Base-by-base conservation (phyloP, 1,140 invertebrate genomes). In the Mizuhopecten yessoensis region DNA sequence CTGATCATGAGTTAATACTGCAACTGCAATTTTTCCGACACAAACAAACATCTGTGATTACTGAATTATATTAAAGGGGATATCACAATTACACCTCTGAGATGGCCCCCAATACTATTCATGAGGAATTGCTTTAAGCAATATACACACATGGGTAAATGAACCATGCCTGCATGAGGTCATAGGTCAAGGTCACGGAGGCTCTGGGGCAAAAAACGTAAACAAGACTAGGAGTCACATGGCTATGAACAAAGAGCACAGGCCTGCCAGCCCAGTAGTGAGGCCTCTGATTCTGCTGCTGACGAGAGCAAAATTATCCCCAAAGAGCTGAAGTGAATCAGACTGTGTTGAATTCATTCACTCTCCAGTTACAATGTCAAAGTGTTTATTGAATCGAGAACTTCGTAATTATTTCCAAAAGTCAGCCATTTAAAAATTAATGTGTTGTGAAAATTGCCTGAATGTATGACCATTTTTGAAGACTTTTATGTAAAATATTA, bases 231-330 rank as follows among this genome's bases (percentile, higher is more conserved):
- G 23, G 36, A n/a, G n/a, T 75, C 57, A 75, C 57, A 75, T 75
- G 57, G 57, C 57, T 75, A 75, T 75, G 57, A 75, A 75, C 57
- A 75, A 75, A 75, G 57, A 75, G 57, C 57, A 75, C 57, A n/a
- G 23, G 57, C 5, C 57, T 29, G 57, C 57, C 57, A 7, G 23
- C 57, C n/a, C 17, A 75, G 57, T 75, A 29, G 23, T 7, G 5
- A 29, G 57, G n/a, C 1, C 17, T 17, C 2, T 29, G 57, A 1
- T n/a, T n/a, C 57, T 75, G 57, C 57, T 75, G 57, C 57, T 75
- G 57, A 75, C 1, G 57, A n/a, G n/a, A n/a, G n/a, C n/a, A n/a
- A n/a, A n/a, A n/a, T 29, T 57, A 15, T 20, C 45, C 13, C 13
- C n/a, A n/a, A n/a, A 15, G 45, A 49, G n/a, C 57, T 0, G 23